Evolutionary conservation across 1,140 invertebrate genomes (phyloP).

Genomic region (Meloidogyne floridensis): DNA sequence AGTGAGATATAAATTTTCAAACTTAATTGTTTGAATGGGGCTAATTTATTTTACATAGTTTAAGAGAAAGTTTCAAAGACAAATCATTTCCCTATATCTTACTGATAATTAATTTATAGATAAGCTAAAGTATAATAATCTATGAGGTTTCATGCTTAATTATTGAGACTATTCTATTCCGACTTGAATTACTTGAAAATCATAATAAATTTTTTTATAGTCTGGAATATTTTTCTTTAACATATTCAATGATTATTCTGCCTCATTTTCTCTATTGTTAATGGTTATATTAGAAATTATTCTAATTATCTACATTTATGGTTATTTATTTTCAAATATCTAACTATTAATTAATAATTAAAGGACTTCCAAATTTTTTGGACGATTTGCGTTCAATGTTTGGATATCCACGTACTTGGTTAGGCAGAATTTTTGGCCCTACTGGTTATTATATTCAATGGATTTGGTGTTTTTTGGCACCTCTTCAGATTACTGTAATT

Average conservation of each 20-base stretch:
- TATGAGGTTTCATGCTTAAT: too few species aligned
- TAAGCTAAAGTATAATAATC: too few species aligned
- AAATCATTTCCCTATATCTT: too few species aligned
- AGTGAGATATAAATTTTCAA: too few species aligned
- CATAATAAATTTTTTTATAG: conserved; percentile 5
- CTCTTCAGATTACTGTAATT: conserved; percentile 27
- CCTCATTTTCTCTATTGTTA: conserved; percentile 43
- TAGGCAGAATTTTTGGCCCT: conserved; percentile 40
- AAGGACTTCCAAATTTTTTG: conserved; percentile 36
- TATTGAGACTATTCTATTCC: too few species aligned
- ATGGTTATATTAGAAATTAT: conserved; percentile 42
- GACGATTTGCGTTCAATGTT: conserved; percentile 41
- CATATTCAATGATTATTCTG: conserved; percentile 47
- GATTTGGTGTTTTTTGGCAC: conserved; percentile 37
- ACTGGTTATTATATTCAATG: conserved; percentile 34
- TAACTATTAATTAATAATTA: conserved; percentile 2
- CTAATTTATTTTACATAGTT: too few species aligned
- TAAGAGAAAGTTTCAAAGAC: too few species aligned
- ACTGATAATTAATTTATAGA: too few species aligned
- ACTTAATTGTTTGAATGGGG: too few species aligned
- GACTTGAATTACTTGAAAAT: too few species aligned
- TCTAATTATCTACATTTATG: conserved; percentile 46
- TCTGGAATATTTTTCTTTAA: conserved; percentile 48
- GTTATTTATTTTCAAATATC: background rate
- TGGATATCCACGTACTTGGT: conserved; percentile 25